phyloP scores from a whole-genome alignment of 2,797 vertebrate species.

The Adelosebastes latens region DNA sequence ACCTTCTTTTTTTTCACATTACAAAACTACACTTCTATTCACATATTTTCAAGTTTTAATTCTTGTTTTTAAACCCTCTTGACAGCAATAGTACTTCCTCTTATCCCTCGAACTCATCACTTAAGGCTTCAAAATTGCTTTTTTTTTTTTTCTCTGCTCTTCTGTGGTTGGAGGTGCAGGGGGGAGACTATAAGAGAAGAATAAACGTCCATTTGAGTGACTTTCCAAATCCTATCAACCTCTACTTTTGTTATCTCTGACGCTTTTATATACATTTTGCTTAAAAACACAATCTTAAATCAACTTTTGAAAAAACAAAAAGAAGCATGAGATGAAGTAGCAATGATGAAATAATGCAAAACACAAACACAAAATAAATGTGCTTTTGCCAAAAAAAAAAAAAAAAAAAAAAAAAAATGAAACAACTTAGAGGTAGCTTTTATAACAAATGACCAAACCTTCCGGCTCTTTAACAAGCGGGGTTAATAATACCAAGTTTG shows the following conservation, averaged over 20 bases:
- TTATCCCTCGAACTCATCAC: conserved; percentile 71
- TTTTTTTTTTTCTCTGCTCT: conserved; percentile 59
- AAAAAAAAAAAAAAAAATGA: conserved; percentile 51
- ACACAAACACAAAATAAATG: conserved; percentile 81
- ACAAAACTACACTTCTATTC: conserved; percentile 89
- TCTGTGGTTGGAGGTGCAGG: conserved; percentile 61
- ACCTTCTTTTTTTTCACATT: conserved; percentile 84
- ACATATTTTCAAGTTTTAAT: conserved; percentile 88
- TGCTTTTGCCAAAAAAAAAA: conserved; percentile 79
- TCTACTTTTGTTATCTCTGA: conserved; percentile 68
- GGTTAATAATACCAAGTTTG: conserved; percentile 89
- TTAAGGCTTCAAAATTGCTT: conserved; percentile 90
- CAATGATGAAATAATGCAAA: conserved; percentile 83
- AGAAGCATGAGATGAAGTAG: conserved; percentile 87
- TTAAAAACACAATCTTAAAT: conserved; percentile 80
- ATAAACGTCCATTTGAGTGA: conserved; percentile 63
- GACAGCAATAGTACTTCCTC: conserved; percentile 82
- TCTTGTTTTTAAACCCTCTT: conserved; percentile 80
- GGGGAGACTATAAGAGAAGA: conserved; percentile 71
- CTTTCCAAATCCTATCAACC: conserved; percentile 72
- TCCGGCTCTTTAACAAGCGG: conserved; percentile 80
- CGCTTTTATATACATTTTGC: conserved; percentile 80
- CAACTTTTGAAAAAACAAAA: conserved; percentile 64
- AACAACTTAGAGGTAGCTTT: conserved; percentile 96
- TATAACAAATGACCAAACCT: conserved; percentile 83